Base-by-base conservation (phyloP, 2,888 invertebrate species). In the Balanococcus diminutus region DNA sequence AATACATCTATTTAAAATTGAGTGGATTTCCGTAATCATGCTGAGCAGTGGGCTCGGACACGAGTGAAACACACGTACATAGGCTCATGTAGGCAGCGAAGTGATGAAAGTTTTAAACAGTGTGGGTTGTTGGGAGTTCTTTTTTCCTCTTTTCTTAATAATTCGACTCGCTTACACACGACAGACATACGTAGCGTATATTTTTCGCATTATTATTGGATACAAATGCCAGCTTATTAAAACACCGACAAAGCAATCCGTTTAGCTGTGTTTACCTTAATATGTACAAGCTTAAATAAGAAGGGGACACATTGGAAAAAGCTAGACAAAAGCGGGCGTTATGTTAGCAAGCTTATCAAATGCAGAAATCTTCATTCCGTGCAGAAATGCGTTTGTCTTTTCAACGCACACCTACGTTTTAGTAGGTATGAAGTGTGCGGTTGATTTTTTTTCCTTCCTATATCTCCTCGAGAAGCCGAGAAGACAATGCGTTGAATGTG, bases 301-400 rank as follows among this genome's bases (percentile, higher is more conserved):
- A 25, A 61, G 61, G 61, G 61, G 25, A 61, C 61, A 61, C 61
- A 25, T 61, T 61, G 61, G 25, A 61, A 61, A 61, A 61, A 61
- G 61, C 61, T 61, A 61, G 61, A 61, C 61, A 61, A 61, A 61
- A 61, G 61, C 61, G 61, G 61, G 61, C 61, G 61, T 61, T 61
- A 61, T 25, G 61, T 61, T 61, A 61, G 22, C 22, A 25, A 61
- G 61, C 61, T 61, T 61, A 61, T 61, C 61, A 25, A 61, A 61
- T 11, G 6, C 25, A 25, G 61, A 22, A 25, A 61, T 61, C 61
- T 61, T 61, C 61, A 25, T 61, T 61, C 61, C 61, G 25, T 61
- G 61, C 61, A 61, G 61, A 61, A 61, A 61, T 61, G 61, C 61
- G 25, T 46, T 46, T 25, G 61, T 61, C 61, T 61, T 46, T 46